Base-by-base conservation (phyloP, 1,140 invertebrate species). In the Archegozetes longisetosus region DNA sequence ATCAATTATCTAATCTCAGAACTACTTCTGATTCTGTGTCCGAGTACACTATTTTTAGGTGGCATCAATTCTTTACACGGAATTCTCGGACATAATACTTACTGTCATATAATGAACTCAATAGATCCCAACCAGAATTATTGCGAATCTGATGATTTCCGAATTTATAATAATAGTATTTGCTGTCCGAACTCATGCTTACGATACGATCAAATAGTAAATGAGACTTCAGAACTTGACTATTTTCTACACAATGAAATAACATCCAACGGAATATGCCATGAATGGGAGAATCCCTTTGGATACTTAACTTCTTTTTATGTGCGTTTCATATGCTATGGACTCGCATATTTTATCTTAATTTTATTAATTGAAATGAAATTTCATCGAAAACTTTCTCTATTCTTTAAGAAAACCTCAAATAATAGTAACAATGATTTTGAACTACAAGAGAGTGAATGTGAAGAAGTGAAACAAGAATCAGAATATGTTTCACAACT, bases 401-500 rank as follows among this genome's bases (percentile, higher is more conserved):
- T 9, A 40, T 17, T 40, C n/a, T n/a, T n/a, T n/a, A 40, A 40
- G 6, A 9, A 40, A 40, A 40, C 6, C 6, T 40, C 17, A 17
- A 17, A 40, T 9, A 40, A 9, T 40, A 17, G 6, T 40, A 17
- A 9, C 32, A 40, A 40, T 9, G 17, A 40, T 9, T 40, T 40
- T 40, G 32, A 40, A 40, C 32, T 6, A 40, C 6, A 40, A 40
- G 6, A 40, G 17, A 40, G 17, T 6, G 17, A 40, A 40, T 40
- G 17, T 17, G 6, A 40, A 40, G 32, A 40, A 9, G 20, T 60
- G 62, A 40, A 64, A 73, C 3, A 66, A 73, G 53, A 69, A 73
- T 62, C 67, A 75, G 6, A 70, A 70, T 6, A 76, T 76, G 68
- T 70, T 72, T 23, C 66, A 55, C 32, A 29, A 27, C 17, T 13